A percentile compares a stretch with the other conserved stretches of the same genome.
These are phyloP conservation scores for Chirona hameri DNA, from an alignment of 2,888 invertebrate species.

Conservation along the genomic window DNA sequence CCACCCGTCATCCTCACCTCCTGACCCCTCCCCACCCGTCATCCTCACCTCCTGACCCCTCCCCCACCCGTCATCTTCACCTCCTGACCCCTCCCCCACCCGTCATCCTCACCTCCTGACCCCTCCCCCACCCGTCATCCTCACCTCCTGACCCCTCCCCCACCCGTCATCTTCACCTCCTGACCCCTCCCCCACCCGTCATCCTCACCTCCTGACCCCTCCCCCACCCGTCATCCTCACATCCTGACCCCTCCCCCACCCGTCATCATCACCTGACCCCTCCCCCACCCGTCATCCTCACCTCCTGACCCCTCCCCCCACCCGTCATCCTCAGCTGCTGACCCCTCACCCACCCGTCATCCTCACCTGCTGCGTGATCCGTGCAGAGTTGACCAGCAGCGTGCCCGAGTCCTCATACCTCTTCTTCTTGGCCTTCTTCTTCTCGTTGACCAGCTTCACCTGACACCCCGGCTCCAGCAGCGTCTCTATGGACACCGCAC, in stretches of 20 bases:
- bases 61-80: not conserved
- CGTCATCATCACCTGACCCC: not conserved
- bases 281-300: not conserved
- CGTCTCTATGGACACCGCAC: conserved; percentile 47
- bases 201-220: not conserved
- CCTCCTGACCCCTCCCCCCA: not conserved
- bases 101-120: not conserved
- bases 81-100: not conserved
- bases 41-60: not conserved
- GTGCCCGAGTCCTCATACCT: conserved; percentile 53
- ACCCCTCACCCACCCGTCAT: too few species aligned
- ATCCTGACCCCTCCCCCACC: not conserved
- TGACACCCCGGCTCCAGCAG: conserved; percentile 41
- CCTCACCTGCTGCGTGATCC: conserved; percentile 36
- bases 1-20: not conserved
- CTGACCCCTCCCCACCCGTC: too few species aligned
- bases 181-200: too few species aligned
- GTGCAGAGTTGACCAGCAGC: conserved; percentile 46
- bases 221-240: not conserved
- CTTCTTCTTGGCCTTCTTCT: conserved; percentile 52
- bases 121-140: not conserved
- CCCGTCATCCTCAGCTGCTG: not conserved
- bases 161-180: not conserved
- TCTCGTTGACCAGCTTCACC: conserved; percentile 48
- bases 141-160: not conserved